These are phyloP conservation scores for Glyphotaelius pellucidus DNA, from an alignment of 2,888 invertebrate species.

Conservation along the genomic window DNA sequence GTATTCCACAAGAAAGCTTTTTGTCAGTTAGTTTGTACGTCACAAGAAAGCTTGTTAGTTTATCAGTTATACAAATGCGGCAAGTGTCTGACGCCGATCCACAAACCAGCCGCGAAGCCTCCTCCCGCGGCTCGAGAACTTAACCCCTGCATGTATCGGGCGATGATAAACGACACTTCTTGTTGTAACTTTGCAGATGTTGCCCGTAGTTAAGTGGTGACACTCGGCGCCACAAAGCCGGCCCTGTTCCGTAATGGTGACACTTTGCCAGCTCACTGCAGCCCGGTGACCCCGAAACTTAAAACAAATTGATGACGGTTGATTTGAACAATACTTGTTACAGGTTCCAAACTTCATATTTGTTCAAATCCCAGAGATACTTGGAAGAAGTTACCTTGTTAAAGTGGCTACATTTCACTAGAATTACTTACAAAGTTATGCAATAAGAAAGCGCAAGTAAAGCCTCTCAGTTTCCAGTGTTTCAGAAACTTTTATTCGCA, in stretches of 20 bases:
- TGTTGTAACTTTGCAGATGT: constrained; percentile 60
- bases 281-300: constrained; percentile 37
- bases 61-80: not conserved
- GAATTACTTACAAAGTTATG: not conserved
- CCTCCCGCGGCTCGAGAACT: not conserved
- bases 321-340: constrained; percentile 35
- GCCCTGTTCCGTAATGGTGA: constrained; percentile 39
- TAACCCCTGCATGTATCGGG: constrained; percentile 58
- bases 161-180: constrained; percentile 64
- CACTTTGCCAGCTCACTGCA: not conserved
- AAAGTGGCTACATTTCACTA: not conserved
- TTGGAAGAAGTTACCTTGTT: not conserved
- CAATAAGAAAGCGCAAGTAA: not conserved
- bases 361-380: not conserved
- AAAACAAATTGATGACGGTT: constrained; percentile 41
- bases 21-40: not conserved
- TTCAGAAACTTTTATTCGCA: not conserved
- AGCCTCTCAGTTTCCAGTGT: not conserved
- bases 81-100: not conserved
- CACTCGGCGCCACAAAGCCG: constrained; percentile 50
- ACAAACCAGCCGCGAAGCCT: not conserved
- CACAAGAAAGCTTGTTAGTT: not conserved
- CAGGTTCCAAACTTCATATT: constrained; percentile 12
- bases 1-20: not conserved
- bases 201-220: constrained; percentile 42